phyloP scores from a whole-genome alignment of 2,113 vertebrate genomes.

The rabbit (Oryctolagus cuniculus) region mOryCun1.1 NC_091436.1:23953501-23954000 shows the following conservation, averaged over 20 bases:
- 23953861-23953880: conserved; percentile 48
- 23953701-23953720: neutral
- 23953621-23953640: neutral
- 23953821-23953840: neutral
- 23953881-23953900: conserved; percentile 25
- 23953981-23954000: conserved; percentile 47
- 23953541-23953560: neutral
- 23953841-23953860: conserved; percentile 46
- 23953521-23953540: neutral
- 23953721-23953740: neutral
- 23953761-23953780: neutral
- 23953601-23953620: conserved; percentile 25
- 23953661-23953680: conserved; percentile 25
- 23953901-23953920: conserved; percentile 57
- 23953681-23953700: neutral
- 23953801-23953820: conserved; percentile 58
- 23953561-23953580: neutral
- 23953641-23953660: neutral
- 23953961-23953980: conserved; percentile 43
- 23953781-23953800: conserved; percentile 11
- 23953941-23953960: conserved; percentile 57
- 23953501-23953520: neutral
- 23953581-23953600: neutral
- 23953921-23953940: neutral
- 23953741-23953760: neutral